phyloP scores from a whole-genome alignment of 2,113 vertebrate genomes.

The Himantopus leucocephalus region DNA sequence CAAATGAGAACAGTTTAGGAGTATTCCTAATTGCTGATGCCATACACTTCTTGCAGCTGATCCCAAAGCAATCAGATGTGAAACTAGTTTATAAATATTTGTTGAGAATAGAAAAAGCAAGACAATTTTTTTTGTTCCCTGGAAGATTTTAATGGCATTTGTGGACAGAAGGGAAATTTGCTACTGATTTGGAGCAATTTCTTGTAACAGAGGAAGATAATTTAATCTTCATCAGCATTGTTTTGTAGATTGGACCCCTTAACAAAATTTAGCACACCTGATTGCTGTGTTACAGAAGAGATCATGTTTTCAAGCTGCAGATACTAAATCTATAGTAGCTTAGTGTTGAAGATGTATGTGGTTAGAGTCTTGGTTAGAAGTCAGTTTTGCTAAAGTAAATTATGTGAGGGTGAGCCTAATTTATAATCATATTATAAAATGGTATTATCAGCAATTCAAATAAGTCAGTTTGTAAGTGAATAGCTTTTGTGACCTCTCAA shows the following conservation, averaged over 20 bases:
- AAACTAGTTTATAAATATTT: not conserved
- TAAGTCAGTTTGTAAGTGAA: slow-evolving; percentile 11
- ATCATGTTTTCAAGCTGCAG: not conserved
- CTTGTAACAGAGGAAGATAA: not conserved
- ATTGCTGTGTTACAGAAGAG: not conserved
- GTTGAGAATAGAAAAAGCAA: not conserved
- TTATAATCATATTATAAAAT: not conserved
- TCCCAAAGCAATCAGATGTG: not conserved
- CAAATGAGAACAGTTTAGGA: not conserved
- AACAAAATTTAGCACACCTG: not conserved
- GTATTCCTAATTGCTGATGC: not conserved
- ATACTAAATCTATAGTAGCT: not conserved
- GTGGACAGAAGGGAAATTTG: not conserved
- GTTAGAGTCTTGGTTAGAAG: not conserved
- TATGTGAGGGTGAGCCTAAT: not conserved
- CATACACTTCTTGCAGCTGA: not conserved
- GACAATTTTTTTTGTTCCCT: not conserved
- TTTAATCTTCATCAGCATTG: not conserved
- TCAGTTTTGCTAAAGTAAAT: not conserved
- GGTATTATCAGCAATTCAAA: slow-evolving; percentile 34
- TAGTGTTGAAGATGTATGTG: not conserved
- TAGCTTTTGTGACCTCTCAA: not conserved
- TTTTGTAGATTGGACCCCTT: not conserved
- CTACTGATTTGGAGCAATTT: not conserved
- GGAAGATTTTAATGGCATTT: not conserved